These are phyloP conservation scores for Rhagonycha fulva DNA, from an alignment of 2,888 invertebrate species.

Conservation along the genomic window DNA sequence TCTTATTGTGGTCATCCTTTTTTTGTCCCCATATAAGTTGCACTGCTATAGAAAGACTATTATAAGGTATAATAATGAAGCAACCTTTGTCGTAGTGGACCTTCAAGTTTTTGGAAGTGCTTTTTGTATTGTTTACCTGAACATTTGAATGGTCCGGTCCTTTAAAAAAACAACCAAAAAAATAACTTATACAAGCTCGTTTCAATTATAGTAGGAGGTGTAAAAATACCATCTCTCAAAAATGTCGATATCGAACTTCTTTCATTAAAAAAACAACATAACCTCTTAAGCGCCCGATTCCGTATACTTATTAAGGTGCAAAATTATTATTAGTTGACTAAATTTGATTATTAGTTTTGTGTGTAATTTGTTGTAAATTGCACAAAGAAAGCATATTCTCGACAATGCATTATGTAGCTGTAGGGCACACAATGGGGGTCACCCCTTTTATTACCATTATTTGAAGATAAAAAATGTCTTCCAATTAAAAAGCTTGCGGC, in stretches of 20 bases:
- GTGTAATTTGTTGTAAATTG: constrained; percentile 14
- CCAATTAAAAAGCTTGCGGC: constrained; percentile 56
- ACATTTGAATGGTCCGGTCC: constrained; percentile 1
- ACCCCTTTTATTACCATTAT: constrained; percentile 54
- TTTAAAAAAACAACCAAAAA: constrained; percentile 30
- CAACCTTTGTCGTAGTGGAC: constrained; percentile 35
- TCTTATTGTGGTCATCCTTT: constrained; percentile 27
- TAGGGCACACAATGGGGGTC: constrained; percentile 46
- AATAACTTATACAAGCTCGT: constrained; percentile 48
- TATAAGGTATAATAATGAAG: constrained; percentile 42
- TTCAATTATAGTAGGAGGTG: constrained; percentile 48
- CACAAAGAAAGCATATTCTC: constrained; percentile 33
- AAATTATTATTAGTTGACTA: neutral
- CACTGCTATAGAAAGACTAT: constrained; percentile 38
- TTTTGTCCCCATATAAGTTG: constrained; percentile 32
- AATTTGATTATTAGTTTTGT: neutral
- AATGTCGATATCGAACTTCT: constrained; percentile 16
- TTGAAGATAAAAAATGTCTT: constrained; percentile 56
- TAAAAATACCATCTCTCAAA: constrained; percentile 44
- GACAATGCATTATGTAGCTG: constrained; percentile 41
- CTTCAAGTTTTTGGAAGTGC: constrained; percentile 12
- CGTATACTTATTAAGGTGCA: neutral
- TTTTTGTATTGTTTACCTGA: constrained; percentile 8
- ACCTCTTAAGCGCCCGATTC: neutral
- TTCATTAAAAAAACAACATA: neutral